A percentile compares a stretch with the other conserved stretches of the same genome.
Conservation (phyloP, 2,888 invertebrate genomes). For the Abrostola triplasia region DNA sequence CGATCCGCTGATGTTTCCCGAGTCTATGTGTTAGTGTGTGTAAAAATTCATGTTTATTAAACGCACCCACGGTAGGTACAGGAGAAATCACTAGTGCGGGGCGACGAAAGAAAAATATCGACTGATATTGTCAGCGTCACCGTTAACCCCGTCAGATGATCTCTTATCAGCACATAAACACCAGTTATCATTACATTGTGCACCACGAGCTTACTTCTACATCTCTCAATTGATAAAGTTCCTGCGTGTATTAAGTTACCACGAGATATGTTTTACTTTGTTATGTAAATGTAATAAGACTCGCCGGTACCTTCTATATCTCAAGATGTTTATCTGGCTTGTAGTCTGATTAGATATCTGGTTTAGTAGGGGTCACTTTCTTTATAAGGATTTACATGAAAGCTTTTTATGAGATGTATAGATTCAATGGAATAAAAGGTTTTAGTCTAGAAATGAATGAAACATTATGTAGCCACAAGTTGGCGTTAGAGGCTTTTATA, state of each 20-base stretch:
- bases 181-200: constrained; percentile 47
- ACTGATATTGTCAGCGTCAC: neutral
- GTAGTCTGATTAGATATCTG: constrained; percentile 10
- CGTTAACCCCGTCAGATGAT: constrained; percentile 27
- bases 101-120: neutral
- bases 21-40: too few relatives aligned
- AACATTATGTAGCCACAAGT: too few relatives aligned
- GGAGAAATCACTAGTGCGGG: neutral
- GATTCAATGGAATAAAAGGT: neutral
- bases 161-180: constrained; percentile 16
- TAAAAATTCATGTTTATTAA: too few relatives aligned
- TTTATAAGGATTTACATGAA: neutral
- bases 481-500: too few relatives aligned
- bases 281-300: constrained; percentile 13
- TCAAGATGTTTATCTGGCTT: constrained; percentile 22
- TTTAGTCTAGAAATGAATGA: too few relatives aligned
- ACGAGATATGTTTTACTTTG: constrained; percentile 24
- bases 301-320: constrained; percentile 1
- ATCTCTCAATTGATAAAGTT: constrained; percentile 30
- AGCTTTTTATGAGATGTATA: neutral
- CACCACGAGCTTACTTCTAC: constrained; percentile 31
- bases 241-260: constrained; percentile 18
- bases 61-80: too few relatives aligned
- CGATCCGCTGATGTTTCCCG: too few relatives aligned
- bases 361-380: neutral